Conservation (phyloP, 2,888 invertebrate species). For the Anagyrus pseudococci region DNA sequence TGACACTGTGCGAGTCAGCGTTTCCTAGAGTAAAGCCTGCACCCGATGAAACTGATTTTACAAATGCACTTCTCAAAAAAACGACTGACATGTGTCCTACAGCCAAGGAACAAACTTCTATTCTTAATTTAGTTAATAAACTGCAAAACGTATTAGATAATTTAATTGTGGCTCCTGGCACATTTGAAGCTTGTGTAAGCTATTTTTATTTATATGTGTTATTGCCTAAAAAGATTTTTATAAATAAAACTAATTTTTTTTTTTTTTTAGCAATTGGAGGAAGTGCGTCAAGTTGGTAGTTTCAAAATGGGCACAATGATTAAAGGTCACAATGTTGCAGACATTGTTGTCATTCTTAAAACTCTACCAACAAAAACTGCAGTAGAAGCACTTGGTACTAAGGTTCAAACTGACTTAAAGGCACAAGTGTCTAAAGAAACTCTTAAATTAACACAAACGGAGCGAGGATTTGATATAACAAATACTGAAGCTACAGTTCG, state of each 20-base stretch:
- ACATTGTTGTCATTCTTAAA: slow-evolving; percentile 95
- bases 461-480: slow-evolving; percentile 88
- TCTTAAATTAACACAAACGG: slow-evolving; percentile 66
- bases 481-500: slow-evolving; percentile 86
- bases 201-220: slow-evolving; percentile 50
- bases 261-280: slow-evolving; percentile 79
- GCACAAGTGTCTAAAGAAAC: slow-evolving; percentile 71
- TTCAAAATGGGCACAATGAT: slow-evolving; percentile 99
- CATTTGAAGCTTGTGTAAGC: slow-evolving; percentile 93
- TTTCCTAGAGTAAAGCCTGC: slow-evolving; percentile 86
- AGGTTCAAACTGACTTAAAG: slow-evolving; percentile 86
- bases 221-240: neutral
- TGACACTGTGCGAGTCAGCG: slow-evolving; percentile 84
- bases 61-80: slow-evolving; percentile 89
- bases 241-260: slow-evolving; percentile 1
- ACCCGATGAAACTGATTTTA: slow-evolving; percentile 84
- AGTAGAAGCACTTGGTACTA: slow-evolving; percentile 88
- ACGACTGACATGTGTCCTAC: slow-evolving; percentile 92
- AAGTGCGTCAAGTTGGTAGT: slow-evolving; percentile 95
- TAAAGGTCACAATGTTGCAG: slow-evolving; percentile 92
- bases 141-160: slow-evolving; percentile 95
- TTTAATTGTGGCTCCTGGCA: slow-evolving; percentile 91
- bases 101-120: slow-evolving; percentile 88
- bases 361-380: slow-evolving; percentile 96
- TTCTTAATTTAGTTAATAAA: slow-evolving; percentile 92